Evolutionary conservation across 2,797 vertebrate species (phyloP), one percentile per base, ranked within the genome.

Genomic region (Phaenicophaeus curvirostris): DNA sequence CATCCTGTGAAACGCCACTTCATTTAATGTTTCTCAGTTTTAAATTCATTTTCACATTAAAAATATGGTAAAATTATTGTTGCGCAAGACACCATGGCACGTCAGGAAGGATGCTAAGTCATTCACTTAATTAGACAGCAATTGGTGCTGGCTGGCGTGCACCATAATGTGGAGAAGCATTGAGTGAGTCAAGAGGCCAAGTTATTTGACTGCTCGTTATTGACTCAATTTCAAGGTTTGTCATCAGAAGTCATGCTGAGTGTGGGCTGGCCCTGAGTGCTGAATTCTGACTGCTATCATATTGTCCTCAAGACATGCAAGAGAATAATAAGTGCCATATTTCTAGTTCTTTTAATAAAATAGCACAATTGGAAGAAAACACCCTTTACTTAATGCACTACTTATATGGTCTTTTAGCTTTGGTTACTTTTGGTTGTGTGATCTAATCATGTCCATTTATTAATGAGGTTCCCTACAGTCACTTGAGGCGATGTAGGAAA

Each of bases 51-150:
- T 87, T 35, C 31, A 13, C 50, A 5, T 28, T 48, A 51, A 88
- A 86, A 91, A 90, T 31, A 48, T 20, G 59, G 77, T n/a, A 62
- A 72, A 85, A 41, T 57, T 41, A 27, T 48, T 24, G 35, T 87
- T 57, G 71, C 15, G 1, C n/a, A 10, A 81, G 80, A 57, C 80
- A 41, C n/a, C 4, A 5, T 4, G 74, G 91, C 76, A 55, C 6
- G 0, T 50, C 67, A 59, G 54, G 85, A 84, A 46, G 77, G 77
- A 35, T 69, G 86, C 30, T 31, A 73, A 90, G 80, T 53, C 91
- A 71, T 59, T 93, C 66, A 28, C n/a, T 69, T 73, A 59, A 90
- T 89, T 63, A 85, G 76, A 41, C 68, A 80, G 78, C 21, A 82
- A 39, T 13, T 67, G 71, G 66, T 33, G 46, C 77, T 76, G 82